phyloP scores from a whole-genome alignment of 2,113 vertebrate species.

The Dicaeum eximium region DNA sequence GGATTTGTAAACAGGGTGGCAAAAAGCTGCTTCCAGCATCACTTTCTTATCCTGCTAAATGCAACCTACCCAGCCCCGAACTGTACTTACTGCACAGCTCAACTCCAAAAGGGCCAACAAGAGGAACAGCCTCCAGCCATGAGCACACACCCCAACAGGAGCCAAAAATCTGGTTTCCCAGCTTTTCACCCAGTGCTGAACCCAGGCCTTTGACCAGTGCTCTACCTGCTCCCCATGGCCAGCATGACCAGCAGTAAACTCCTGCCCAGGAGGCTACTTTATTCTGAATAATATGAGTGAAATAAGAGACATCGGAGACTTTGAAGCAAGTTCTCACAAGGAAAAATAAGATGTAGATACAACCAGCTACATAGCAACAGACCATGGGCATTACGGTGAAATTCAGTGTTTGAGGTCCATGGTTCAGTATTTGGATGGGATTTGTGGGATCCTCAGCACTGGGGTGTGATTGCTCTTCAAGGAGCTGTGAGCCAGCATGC shows the following conservation, averaged over 20 bases:
- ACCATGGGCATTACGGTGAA: background rate
- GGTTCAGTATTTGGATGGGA: background rate
- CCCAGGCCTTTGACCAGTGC: background rate
- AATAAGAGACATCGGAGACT: background rate
- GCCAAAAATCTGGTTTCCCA: background rate
- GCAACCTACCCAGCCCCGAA: accelerated
- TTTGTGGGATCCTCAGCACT: background rate
- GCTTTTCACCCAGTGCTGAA: background rate
- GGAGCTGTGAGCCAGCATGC: background rate
- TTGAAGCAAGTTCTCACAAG: background rate
- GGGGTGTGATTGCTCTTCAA: background rate
- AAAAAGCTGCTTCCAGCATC: background rate
- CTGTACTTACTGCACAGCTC: background rate
- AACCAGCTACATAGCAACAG: background rate
- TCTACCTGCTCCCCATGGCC: background rate
- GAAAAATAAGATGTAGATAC: background rate
- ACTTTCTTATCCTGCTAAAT: background rate
- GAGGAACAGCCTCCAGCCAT: background rate
- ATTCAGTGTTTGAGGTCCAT: background rate
- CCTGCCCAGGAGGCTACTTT: background rate
- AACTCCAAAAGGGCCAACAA: background rate
- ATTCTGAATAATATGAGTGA: background rate
- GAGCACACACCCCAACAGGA: background rate
- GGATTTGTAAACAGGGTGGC: background rate
- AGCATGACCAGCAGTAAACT: background rate